phyloP scores from a whole-genome alignment of 2,888 invertebrate species.

The Conops quadrifasciatus region DNA sequence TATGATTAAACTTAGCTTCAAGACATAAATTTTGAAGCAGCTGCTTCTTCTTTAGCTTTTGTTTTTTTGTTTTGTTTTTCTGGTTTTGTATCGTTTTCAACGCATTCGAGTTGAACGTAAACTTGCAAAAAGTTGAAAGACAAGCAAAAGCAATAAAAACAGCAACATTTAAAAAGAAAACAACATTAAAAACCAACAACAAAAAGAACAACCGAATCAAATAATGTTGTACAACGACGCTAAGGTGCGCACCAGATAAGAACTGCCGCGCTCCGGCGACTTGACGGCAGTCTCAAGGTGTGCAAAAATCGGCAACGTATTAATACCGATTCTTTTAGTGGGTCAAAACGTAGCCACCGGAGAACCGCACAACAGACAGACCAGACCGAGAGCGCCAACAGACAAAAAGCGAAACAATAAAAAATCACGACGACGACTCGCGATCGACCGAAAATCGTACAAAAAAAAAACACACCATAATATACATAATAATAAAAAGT shows the following conservation, averaged over 20 bases:
- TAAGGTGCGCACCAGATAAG: not conserved
- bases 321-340: slow-evolving; percentile 19
- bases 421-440: not conserved
- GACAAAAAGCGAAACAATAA: not conserved
- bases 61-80: too few species aligned
- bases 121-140: not conserved
- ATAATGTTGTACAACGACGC: slow-evolving; percentile 12
- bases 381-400: not conserved
- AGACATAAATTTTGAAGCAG: too few species aligned
- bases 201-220: not conserved
- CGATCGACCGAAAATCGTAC: not conserved
- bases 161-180: not conserved
- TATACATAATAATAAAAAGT: slow-evolving; percentile 18
- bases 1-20: too few species aligned
- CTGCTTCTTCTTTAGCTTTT: too few species aligned
- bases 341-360: slow-evolving; percentile 16
- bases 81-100: too few species aligned
- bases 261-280: not conserved
- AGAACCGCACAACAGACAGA: not conserved
- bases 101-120: too few species aligned
- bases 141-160: slow-evolving; percentile 1
- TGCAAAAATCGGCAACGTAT: slow-evolving; percentile 10
- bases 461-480: not conserved
- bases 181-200: not conserved
- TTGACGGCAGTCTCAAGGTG: slow-evolving; percentile 1